Conservation (phyloP, 2,888 invertebrate species). For the Strigamia crassipes region DNA sequence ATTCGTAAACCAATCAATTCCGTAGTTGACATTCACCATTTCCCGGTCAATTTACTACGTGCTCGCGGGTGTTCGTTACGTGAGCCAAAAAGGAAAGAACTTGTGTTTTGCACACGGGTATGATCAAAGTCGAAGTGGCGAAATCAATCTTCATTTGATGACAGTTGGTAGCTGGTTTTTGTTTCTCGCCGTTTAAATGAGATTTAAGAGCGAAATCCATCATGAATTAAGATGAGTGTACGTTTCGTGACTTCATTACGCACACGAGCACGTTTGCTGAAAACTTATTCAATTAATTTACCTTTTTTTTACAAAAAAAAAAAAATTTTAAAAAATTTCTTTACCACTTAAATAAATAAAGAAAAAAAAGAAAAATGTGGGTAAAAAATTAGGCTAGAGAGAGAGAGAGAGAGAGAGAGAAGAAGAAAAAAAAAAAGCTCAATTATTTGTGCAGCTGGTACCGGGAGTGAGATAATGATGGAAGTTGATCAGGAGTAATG, state of each 20-base stretch:
- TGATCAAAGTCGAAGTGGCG: background rate
- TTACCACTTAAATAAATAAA: background rate
- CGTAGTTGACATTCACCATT: background rate
- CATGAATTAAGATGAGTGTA: constrained; percentile 32
- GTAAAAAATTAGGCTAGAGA: background rate
- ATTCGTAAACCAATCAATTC: background rate
- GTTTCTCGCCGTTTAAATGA: constrained; percentile 14
- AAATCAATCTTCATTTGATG: constrained; percentile 36
- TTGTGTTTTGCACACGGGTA: constrained; percentile 20
- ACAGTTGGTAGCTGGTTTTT: background rate
- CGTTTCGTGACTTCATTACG: constrained; percentile 28
- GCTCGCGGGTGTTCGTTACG: background rate
- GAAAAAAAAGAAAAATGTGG: too few species aligned
- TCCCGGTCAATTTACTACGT: constrained; percentile 11
- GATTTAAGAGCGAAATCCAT: constrained; percentile 27
- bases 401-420: background rate
- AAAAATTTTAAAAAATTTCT: too few species aligned
- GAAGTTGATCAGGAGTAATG: constrained; percentile 38
- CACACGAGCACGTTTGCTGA: constrained; percentile 33
- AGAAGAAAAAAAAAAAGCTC: background rate
- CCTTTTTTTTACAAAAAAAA: background rate
- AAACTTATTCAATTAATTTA: constrained; percentile 23
- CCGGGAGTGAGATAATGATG: constrained; percentile 24
- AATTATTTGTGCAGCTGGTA: constrained; percentile 31
- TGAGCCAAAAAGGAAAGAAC: background rate